Evolutionary conservation across 2,797 vertebrate genomes (phyloP), one percentile per base, ranked within the genome.

Genomic region (Anableps anableps): DNA sequence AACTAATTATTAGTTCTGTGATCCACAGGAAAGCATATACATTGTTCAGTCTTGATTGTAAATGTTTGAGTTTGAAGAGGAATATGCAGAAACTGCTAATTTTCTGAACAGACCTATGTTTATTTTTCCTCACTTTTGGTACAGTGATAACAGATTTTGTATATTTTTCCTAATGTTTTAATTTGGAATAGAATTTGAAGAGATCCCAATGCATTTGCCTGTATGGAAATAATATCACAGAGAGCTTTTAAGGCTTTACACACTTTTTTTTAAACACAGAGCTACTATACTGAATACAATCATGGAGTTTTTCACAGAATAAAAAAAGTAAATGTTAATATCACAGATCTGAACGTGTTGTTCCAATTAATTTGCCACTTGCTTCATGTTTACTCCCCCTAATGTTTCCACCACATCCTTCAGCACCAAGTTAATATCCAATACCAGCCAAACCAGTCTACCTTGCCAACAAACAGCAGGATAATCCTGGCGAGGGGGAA

Each of bases 401-500:
- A 72, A 10, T 38, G 66, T 68, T 41, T 2, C 36, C 48, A 36
- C 45, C 10, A 16, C 41, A 4, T 58, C 14, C 4, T 36, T 50
- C 51, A 8, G 26, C 62, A 47, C 14, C 9, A 68, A 47, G 26
- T 72, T 53, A 53, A 71, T 29, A 53, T n/a, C 16, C 38, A 53
- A 60, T 34, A 50, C 17, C 13, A 84, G 53, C 50, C 68, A 74
- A 82, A 86, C 43, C 71, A 47, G 41, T 38, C 47, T 43, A 5
- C 53, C n/a, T 26, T 26, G 60, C 73, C 55, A 73, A 73, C 71
- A 53, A 31, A 82, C 26, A 43, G 76, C 0, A 2, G 50, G 60
- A 74, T 86, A 81, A 90, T 77, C 66, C 68, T 79, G 68, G 23
- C 71, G 60, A 85, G 81, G 77, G 79, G 75, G 80, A 88, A 86